Evolutionary conservation across 2,113 vertebrate genomes (phyloP), one percentile per base, ranked within the genome.

Genomic region (Pleuronectes platessa): DNA sequence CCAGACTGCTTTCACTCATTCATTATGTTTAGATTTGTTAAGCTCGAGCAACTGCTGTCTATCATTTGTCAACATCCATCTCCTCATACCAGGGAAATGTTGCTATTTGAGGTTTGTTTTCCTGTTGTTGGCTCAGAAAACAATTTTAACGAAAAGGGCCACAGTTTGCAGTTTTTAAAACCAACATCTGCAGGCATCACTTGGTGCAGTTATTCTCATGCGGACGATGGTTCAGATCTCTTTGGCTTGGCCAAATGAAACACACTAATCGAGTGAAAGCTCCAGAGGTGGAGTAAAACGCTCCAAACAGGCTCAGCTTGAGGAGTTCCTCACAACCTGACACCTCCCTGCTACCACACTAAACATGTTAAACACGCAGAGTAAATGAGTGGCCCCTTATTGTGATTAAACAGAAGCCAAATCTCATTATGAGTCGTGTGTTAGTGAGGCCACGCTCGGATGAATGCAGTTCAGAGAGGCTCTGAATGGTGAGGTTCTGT

Each of bases 231-330:
- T 18, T 73, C 67, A 73, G 77, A 77, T 24, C 35, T 21, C 9
- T 71, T 67, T 87, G 74, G 88, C 82, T 74, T 82, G 76, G 82
- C 68, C 59, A 76, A 61, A 81, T 51, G 63, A 70, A 83, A 82
- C 26, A 69, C 15, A 37, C 71, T 72, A 27, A 79, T 68, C 27
- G 47, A 62, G 51, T 15, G 24, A 56, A 64, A 54, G 51, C 51
- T n/a, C 47, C 47, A 18, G 47, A 51, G 47, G 15, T 51, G 47
- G 18, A 51, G 47, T 18, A 18, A 51, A 20, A 14, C 10, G 64
- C 72, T 11, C 37, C 49, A 49, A 76, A 74, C 68, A 62, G 27
- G 35, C 26, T 68, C 14, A 17, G 55, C 51, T 54, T 67, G 61
- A 81, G 45, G 49, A 59, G 70, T 61, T 51, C 47, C 47, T 6